Evolutionary conservation across 2,888 invertebrate genomes (phyloP).

Genomic region (Altica lythri): DNA sequence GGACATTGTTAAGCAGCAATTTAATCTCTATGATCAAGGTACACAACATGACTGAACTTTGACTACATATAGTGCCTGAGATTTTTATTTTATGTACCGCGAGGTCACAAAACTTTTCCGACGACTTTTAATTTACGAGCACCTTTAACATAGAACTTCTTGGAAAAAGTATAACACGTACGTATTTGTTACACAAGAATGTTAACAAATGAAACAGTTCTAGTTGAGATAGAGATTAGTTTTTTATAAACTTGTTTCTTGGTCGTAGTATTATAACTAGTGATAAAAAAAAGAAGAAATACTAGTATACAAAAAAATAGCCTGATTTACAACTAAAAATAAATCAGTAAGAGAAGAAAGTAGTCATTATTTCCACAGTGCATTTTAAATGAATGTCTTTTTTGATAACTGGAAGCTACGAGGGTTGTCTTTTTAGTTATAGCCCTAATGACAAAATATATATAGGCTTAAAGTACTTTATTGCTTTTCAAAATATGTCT

Average conservation of each 20-base stretch:
- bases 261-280: too few species aligned
- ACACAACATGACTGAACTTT: conserved; percentile 31
- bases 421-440: too few species aligned
- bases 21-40: conserved; percentile 29
- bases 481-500: too few species aligned
- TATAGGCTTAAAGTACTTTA: too few species aligned
- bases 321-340: too few species aligned
- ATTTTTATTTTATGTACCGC: conserved; percentile 33
- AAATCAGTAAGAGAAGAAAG: too few species aligned
- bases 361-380: too few species aligned
- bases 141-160: conserved; percentile 25
- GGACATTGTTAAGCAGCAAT: conserved; percentile 15
- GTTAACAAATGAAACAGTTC: conserved; percentile 23
- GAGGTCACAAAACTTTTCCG: conserved; percentile 39
- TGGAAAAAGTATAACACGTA: conserved; percentile 30
- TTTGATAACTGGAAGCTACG: too few species aligned
- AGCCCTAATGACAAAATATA: too few species aligned
- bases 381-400: too few species aligned
- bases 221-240: background rate
- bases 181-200: conserved; percentile 26
- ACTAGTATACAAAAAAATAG: too few species aligned
- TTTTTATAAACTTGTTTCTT: background rate
- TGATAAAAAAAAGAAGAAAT: too few species aligned
- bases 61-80: conserved; percentile 37
- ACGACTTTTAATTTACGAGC: conserved; percentile 31